These are phyloP conservation scores for Dendrophyllia cribrosa DNA, from an alignment of 64 coral and sea anemone species.

Conservation along the genomic window DNA sequence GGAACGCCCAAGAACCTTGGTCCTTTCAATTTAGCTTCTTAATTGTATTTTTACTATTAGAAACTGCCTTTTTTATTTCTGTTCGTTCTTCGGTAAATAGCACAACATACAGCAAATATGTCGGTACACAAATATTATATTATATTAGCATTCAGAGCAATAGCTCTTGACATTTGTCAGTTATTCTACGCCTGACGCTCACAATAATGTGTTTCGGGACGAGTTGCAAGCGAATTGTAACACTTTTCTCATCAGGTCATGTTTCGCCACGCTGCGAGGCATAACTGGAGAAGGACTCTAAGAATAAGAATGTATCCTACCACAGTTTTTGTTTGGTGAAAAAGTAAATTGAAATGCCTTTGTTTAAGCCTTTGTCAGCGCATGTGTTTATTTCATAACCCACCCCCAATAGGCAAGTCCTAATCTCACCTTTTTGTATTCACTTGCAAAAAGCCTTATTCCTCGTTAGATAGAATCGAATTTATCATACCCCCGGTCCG, in stretches of 20 bases:
- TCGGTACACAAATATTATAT: slow-evolving; percentile 39
- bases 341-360: slow-evolving; percentile 55
- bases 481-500: not conserved
- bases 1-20: not conserved
- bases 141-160: slow-evolving; percentile 30
- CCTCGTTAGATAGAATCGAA: not conserved
- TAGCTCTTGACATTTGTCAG: slow-evolving; percentile 1
- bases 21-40: slow-evolving; percentile 13
- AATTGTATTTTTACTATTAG: not conserved
- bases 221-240: slow-evolving; percentile 4
- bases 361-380: slow-evolving; percentile 48
- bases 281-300: slow-evolving; percentile 14
- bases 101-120: slow-evolving; percentile 13
- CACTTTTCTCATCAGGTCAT: not conserved
- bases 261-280: not conserved
- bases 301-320: slow-evolving; percentile 42
- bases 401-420: slow-evolving; percentile 5
- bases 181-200: not conserved
- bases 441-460: slow-evolving; percentile 17
- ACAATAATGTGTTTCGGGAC: not conserved
- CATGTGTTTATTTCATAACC: slow-evolving; percentile 67
- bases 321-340: slow-evolving; percentile 49
- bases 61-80: not conserved
- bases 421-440: slow-evolving; percentile 53
- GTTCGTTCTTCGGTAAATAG: slow-evolving; percentile 1